A percentile compares a stretch with the other conserved stretches of the same genome.
phyloP scores from a whole-genome alignment of 1,140 invertebrate genomes.

The Leptoteleia sp. region DNA sequence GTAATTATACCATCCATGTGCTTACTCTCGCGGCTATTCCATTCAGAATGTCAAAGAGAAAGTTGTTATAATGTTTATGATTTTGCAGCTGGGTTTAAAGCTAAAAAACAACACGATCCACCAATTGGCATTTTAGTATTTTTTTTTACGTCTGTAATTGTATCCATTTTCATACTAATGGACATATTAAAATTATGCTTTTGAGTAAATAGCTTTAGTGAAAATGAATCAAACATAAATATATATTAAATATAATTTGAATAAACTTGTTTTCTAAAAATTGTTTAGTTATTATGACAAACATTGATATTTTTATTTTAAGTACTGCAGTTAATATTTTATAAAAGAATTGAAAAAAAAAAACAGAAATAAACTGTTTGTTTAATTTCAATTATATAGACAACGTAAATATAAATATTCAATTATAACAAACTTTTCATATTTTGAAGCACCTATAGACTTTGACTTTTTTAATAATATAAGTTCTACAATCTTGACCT shows the following conservation, averaged over 20 bases:
- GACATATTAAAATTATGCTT: slow-evolving; percentile 4
- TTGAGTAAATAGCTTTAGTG: slow-evolving; percentile 1
- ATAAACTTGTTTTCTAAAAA: no score
- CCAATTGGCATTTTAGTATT: not conserved
- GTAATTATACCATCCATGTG: slow-evolving; percentile 10
- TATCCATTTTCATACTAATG: not conserved
- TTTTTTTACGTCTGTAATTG: slow-evolving; percentile 4
- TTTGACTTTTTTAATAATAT: not conserved
- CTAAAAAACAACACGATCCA: not conserved
- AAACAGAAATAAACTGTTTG: no score
- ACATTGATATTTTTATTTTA: no score
- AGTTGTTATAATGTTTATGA: slow-evolving; percentile 27
- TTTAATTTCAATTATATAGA: no score
- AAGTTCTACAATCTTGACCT: slow-evolving; percentile 13
- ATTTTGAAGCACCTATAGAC: not conserved
- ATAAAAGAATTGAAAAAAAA: not conserved
- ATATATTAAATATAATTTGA: no score
- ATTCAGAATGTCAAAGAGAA: slow-evolving; percentile 35
- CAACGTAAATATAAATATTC: not conserved
- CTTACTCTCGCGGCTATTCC: slow-evolving; percentile 5
- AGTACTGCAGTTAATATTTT: no score
- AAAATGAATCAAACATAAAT: no score
- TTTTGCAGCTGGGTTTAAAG: slow-evolving; percentile 14
- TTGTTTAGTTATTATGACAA: no score
- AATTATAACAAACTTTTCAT: not conserved